Evolutionary conservation across 2,113 vertebrate species (phyloP), one percentile per base, ranked within the genome.

Genomic region (Vulpes lagopus): DNA sequence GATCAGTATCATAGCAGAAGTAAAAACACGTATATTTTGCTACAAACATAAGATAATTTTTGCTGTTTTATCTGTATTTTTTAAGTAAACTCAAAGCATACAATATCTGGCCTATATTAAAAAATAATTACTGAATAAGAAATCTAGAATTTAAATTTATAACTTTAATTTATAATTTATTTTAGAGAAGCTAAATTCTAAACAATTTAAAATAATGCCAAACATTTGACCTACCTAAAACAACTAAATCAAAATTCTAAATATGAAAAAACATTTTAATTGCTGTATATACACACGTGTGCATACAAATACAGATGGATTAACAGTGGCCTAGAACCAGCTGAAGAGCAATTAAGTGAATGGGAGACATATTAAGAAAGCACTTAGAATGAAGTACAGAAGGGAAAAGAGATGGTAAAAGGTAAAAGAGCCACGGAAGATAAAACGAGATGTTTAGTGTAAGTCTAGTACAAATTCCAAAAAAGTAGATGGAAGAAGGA

Each of bases 41-140:
- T 67, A 51, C 15, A 57, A 19, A 86, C 0, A 1, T 64, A 59
- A 69, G 17, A 64, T 43, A 32, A 57, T 64, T 81, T 43, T 82
- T 92, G 35, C 60, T 67, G 38, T n/a, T 74, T 79, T 55, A 43
- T 87, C 22, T 67, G 25, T 84, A 38, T 87, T 82, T 82, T 60
- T 82, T 55, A 89, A 83, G 27, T 73, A 91, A 86, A 73, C 20
- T 49, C 22, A 65, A 60, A 59, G 20, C 27, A 73, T 23, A 43
- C 8, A 57, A 2, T 78, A 78, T 57, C 80, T 91, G 35, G 20
- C 59, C 17, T 88, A 25, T 82, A 51, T 93, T 83, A 23, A 76
- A 91, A 96, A 88, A 67, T 74, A 76, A 93, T 82, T 82, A 27
- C 65, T 74, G n/a, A 64, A 59, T 76, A 89, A 83, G 49, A 87